phyloP scores from a whole-genome alignment of 2,888 invertebrate genomes.

The Pyralis farinalis region DNA sequence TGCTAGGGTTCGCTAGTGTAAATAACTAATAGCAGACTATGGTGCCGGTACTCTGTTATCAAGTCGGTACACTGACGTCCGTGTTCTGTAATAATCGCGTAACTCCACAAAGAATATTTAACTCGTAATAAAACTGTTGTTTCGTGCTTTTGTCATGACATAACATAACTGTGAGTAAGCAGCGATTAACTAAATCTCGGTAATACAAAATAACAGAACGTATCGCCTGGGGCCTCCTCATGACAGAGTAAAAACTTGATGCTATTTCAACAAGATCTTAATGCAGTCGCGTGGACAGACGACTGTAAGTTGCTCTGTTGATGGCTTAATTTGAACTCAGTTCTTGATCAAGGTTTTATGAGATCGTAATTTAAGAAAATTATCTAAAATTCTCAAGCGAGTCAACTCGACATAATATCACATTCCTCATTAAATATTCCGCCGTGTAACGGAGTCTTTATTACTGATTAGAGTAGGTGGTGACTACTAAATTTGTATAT shows the following conservation, averaged over 20 bases:
- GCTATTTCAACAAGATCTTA: conserved; percentile 30
- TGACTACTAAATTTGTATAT: not conserved
- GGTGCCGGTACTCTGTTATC: conserved; percentile 17
- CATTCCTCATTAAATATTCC: conserved; percentile 14
- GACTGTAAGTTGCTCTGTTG: conserved; percentile 32
- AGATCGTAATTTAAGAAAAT: conserved; percentile 30
- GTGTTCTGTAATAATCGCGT: conserved; percentile 9
- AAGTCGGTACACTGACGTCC: conserved; percentile 13
- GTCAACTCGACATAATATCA: conserved; percentile 8
- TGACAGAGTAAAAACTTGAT: conserved; percentile 41
- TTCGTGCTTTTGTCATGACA: conserved; percentile 37
- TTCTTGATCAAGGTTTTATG: conserved; percentile 27
- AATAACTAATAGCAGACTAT: too few relatives aligned
- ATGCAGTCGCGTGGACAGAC: conserved; percentile 25
- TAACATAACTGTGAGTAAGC: conserved; percentile 39
- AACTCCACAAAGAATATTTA: conserved; percentile 21
- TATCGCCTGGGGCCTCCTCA: conserved; percentile 41
- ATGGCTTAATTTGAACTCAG: conserved; percentile 37
- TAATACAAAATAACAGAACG: conserved; percentile 36
- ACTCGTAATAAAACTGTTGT: conserved; percentile 39
- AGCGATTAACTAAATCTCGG: conserved; percentile 31
- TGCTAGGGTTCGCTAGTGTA: too few relatives aligned
- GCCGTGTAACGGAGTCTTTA: not conserved
- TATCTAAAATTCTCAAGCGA: conserved; percentile 13
- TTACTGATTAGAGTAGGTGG: not conserved